Conservation (phyloP, 1,140 invertebrate species). For the Microplitis demolitor region DNA sequence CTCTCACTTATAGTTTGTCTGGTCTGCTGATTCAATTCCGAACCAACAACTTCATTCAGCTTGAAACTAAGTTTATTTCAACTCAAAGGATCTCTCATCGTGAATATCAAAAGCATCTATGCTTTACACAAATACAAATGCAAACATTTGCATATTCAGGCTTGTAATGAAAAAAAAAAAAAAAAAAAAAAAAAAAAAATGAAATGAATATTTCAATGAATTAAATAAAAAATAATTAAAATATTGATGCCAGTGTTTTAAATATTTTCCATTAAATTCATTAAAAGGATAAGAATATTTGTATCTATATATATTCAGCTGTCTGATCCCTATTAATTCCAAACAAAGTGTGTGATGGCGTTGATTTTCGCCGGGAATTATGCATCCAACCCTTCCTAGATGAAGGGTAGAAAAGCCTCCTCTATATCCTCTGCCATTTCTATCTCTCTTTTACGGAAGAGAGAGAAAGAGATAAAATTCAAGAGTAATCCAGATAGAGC, state of each 20-base stretch:
- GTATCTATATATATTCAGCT: background rate
- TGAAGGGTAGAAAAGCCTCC: background rate
- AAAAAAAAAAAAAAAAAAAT: too few species aligned
- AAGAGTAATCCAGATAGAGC: background rate
- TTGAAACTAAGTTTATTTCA: background rate
- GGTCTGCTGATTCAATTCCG: conserved; percentile 21
- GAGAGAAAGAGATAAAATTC: background rate
- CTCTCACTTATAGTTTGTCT: background rate
- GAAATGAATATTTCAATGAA: background rate
- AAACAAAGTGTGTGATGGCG: conserved; percentile 25
- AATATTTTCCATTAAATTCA: background rate
- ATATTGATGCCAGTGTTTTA: background rate
- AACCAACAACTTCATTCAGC: conserved; percentile 7
- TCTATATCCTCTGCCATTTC: background rate
- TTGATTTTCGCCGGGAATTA: conserved; percentile 23
- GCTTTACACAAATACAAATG: background rate
- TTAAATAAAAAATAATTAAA: background rate
- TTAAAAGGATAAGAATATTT: background rate
- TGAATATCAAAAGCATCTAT: background rate
- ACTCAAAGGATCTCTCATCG: conserved; percentile 12
- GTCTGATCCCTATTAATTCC: conserved; percentile 12
- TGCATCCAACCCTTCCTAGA: conserved; percentile 20
- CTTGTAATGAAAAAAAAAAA: background rate
- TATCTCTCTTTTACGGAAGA: too few species aligned
- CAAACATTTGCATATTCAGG: background rate